phyloP scores from a whole-genome alignment of 2,113 vertebrate species.

The Neopipo cinnamomea region DNA sequence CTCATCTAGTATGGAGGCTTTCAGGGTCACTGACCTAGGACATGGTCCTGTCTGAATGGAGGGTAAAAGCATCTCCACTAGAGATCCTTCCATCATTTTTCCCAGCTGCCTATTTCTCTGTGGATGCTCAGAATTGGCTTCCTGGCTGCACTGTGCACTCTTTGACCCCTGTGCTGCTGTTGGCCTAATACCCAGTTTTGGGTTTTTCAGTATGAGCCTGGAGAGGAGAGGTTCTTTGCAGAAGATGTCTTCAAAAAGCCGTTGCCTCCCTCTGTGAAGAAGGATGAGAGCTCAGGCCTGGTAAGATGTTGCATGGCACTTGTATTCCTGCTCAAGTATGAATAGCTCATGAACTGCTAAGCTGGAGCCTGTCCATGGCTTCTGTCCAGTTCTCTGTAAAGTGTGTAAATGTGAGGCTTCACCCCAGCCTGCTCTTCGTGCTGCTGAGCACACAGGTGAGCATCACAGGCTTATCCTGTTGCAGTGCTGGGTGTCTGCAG shows the following conservation, averaged over 20 bases:
- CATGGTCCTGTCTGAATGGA: not conserved
- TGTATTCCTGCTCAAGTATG: not conserved
- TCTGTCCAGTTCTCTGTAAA: not conserved
- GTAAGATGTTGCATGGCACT: constrained; percentile 53
- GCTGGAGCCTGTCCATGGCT: not conserved
- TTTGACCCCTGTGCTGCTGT: not conserved
- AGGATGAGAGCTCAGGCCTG: constrained; percentile 78
- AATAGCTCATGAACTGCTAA: not conserved
- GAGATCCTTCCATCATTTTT: not conserved
- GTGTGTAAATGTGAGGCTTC: not conserved
- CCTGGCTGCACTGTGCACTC: not conserved
- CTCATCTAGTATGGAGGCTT: not conserved
- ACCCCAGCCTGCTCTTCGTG: not conserved
- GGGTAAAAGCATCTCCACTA: not conserved
- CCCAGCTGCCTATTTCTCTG: not conserved
- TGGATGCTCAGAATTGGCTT: not conserved
- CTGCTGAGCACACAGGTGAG: not conserved
- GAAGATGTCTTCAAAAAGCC: constrained; percentile 98
- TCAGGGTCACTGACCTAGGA: not conserved
- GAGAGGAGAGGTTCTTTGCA: constrained; percentile 65
- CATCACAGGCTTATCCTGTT: not conserved
- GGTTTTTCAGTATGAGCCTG: constrained; percentile 72
- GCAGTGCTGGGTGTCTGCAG: not conserved
- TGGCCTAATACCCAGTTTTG: not conserved
- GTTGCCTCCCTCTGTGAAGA: constrained; percentile 86